These are phyloP conservation scores for Pan troglodytes DNA, from an alignment of 2,113 vertebrate genomes.

Conservation along the genomic window NHGRI_mPanTro3-v2.1_pri NC_072398.2:33514501-33515000, in stretches of 20 bases:
- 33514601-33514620: constrained; percentile 53
- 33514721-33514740: constrained; percentile 79
- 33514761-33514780: constrained; percentile 81
- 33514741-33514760: constrained; percentile 81
- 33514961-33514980: constrained; percentile 69
- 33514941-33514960: constrained; percentile 67
- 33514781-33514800: constrained; percentile 69
- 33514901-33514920: constrained; percentile 75
- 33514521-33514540: neutral
- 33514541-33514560: neutral
- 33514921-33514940: constrained; percentile 74
- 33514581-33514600: neutral
- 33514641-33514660: constrained; percentile 62
- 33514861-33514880: constrained; percentile 79
- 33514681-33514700: constrained; percentile 81
- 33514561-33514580: constrained; percentile 60
- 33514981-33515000: constrained; percentile 65
- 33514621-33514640: constrained; percentile 56
- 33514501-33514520: constrained; percentile 32
- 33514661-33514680: constrained; percentile 79
- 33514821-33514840: constrained; percentile 78
- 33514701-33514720: constrained; percentile 80
- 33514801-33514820: constrained; percentile 70
- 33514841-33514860: constrained; percentile 74
- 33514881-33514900: constrained; percentile 72